Base-by-base conservation (phyloP, 2,888 invertebrate genomes). In the Malachius bipustulatus region DNA sequence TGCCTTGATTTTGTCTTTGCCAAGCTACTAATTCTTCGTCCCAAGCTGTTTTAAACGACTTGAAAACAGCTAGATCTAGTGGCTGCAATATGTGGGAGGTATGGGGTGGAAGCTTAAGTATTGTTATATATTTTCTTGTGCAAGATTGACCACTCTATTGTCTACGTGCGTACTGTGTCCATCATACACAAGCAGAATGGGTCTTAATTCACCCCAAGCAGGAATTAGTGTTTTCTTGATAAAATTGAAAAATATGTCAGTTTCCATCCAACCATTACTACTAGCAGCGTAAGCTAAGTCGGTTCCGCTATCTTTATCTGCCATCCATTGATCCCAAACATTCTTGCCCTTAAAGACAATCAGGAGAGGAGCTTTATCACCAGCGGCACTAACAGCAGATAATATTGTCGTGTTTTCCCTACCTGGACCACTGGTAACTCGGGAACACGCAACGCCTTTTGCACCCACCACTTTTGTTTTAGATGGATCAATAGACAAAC, bases 61-160 rank as follows among this genome's bases (percentile, higher is more conserved):
- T 51, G 35, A 19, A 52, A 4, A 50, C 50, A 10, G 48, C 37
- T 6, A 52, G 26, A 33, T 52, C 52, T 14, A 52, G 36, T 14
- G 49, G 51, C 32, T 52, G 51, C 16, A 52, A 38, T 3, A 44
- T 9, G 28, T 54, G 49, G 4, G 45, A 48, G 4, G 49, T 46
- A 33, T 57, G 54, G 12, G 54, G 48, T 24, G 55, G 53, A 13
- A 56, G 38, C 34, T 54, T 57, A 2, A 55, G 31, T 16, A 54
- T 49, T 3, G 43, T 48, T 9, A 51, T 42, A 3, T 40, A 13
- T 49, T 33, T 39, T 40, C 8, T 8, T 16, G 29, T 11, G 45
- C 45, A 19, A 36, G 12, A n/a, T n/a, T n/a, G n/a, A 51, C 36
- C 3, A 49, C 37, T 34, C 16, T 38, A n/a, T 43, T 15, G 24